Evolutionary conservation across 2,113 vertebrate genomes (phyloP), one percentile per base, ranked within the genome.

Genomic region (Rafetus swinhoei): DNA sequence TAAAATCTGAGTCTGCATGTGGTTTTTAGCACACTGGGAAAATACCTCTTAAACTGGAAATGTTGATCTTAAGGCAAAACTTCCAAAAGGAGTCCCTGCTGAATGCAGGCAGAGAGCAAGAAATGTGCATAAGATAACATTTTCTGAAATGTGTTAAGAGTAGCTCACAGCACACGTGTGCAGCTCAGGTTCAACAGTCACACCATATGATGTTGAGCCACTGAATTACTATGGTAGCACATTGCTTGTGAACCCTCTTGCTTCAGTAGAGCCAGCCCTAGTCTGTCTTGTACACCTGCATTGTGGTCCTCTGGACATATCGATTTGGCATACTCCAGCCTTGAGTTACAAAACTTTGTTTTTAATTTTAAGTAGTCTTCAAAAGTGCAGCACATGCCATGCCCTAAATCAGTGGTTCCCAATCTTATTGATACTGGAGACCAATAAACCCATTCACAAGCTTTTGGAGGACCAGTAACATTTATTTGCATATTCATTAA

Each of bases 31-130:
- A 6, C 13, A 13, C n/a, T 72, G 18, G 32, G 21, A 72, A 72
- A 72, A 19, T 0, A 0, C 85, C 50, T 1, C 0, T 84, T 79
- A 88, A 88, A 3, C 14, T 76, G 14, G n/a, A 91, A 76, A 56
- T 14, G 54, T 92, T 15, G n/a, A 1, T 45, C 39, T 88, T 16
- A n/a, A 16, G 65, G 6, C 65, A 32, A n/a, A 90, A 12, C 60
- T 91, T 21, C 55, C 2, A 1, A 32, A 45, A 45, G 60, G 3
- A 4, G 3, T 53, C 3, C 0, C 29, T 83, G 5, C 6, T 56
- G 60, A 81, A 45, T 45, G 35, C 21, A 24, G 72, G 35, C 59
- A 80, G 54, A 76, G 39, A 7, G 2, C 4, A 86, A 13, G 82
- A 87, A 89, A 53, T 27, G 53, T 16, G 45, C 29, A 45, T 24